These are phyloP conservation scores for Ophion obscuratus DNA, from an alignment of 2,888 invertebrate genomes.

Conservation along the genomic window DNA sequence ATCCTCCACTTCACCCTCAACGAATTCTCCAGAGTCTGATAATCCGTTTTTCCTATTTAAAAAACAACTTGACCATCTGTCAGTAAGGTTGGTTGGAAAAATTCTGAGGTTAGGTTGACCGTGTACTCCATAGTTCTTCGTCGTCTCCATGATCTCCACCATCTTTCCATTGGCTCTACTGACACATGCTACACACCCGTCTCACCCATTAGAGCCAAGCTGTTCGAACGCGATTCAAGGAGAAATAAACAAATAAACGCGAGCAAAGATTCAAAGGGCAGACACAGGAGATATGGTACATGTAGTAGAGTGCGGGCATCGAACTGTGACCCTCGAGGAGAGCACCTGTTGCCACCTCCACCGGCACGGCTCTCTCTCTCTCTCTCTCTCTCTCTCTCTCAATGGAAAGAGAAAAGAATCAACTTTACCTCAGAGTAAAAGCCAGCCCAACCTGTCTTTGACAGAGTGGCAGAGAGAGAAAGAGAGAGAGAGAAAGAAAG, in stretches of 20 bases:
- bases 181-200: no score
- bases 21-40: no score
- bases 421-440: conserved; percentile 43
- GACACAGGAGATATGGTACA: conserved; percentile 27
- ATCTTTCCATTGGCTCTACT: no score
- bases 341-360: conserved; percentile 81
- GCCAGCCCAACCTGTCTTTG: conserved; percentile 60
- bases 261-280: conserved; percentile 13
- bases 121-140: no score
- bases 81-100: no score
- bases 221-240: not conserved
- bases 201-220: no score
- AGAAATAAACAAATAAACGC: conserved; percentile 13
- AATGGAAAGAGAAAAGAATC: conserved; percentile 58
- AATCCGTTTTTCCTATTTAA: no score
- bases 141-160: no score
- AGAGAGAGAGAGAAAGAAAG: conserved; percentile 2
- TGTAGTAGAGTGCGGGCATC: conserved; percentile 75
- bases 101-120: no score
- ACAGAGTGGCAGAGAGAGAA: conserved; percentile 16
- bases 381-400: conserved; percentile 67
- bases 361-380: conserved; percentile 70
- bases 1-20: no score
- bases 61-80: no score
- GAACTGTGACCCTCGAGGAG: conserved; percentile 79